phyloP scores from a whole-genome alignment of 2,888 invertebrate species.

The Drosophila helvetica region DNA sequence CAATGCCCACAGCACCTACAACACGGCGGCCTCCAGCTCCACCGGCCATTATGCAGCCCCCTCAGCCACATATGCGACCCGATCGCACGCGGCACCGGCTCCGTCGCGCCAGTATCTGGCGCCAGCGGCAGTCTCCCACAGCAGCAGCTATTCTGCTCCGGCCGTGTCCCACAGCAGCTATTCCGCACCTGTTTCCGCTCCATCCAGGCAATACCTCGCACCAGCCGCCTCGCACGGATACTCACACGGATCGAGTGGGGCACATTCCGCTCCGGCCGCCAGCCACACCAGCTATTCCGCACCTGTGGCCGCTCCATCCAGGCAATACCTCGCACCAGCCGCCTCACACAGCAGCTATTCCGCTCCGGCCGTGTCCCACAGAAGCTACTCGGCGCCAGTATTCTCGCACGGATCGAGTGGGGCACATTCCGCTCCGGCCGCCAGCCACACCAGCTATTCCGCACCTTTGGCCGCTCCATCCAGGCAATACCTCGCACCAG shows the following conservation, averaged over 20 bases:
- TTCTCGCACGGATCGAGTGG: no score
- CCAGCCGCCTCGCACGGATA: slow-evolving; percentile 13
- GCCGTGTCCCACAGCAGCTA: slow-evolving; percentile 28
- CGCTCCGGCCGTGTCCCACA: slow-evolving; percentile 33
- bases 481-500: slow-evolving; percentile 39
- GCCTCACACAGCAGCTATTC: slow-evolving; percentile 2
- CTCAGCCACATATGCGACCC: slow-evolving; percentile 6
- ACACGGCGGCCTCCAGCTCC: slow-evolving; percentile 43
- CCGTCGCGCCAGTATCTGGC: slow-evolving; percentile 43
- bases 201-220: slow-evolving; percentile 39
- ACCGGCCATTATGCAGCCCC: slow-evolving; percentile 17
- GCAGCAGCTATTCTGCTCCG: slow-evolving; percentile 20
- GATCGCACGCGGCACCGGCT: slow-evolving; percentile 14
- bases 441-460: slow-evolving; percentile 26
- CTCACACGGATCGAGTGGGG: no score
- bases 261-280: slow-evolving; percentile 6
- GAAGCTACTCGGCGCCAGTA: slow-evolving; percentile 7
- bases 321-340: slow-evolving; percentile 40
- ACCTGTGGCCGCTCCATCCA: slow-evolving; percentile 20
- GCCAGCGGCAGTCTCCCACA: slow-evolving; percentile 36
- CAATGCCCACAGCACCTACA: slow-evolving; percentile 56
- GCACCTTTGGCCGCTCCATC: slow-evolving; percentile 36
- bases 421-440: slow-evolving; percentile 11
- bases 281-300: slow-evolving; percentile 5
- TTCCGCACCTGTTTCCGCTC: slow-evolving; percentile 5